Percentiles rank a stretch among this genome's conserved stretches.
Conservation (phyloP, 2,113 vertebrate species). For the Xenus cinereus region DNA sequence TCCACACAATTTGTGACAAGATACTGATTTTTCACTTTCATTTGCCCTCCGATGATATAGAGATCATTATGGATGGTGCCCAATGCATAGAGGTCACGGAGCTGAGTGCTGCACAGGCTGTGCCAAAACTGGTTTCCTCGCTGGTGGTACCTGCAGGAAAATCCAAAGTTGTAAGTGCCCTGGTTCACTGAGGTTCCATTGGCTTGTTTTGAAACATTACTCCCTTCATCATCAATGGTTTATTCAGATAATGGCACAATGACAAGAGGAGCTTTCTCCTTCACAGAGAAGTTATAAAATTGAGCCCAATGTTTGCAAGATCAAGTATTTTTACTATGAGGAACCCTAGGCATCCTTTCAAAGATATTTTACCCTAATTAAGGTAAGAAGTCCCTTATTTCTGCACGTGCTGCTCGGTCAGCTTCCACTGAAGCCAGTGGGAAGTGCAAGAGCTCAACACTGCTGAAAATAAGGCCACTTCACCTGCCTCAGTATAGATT, state of each 20-base stretch:
- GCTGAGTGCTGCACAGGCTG: conserved; percentile 83
- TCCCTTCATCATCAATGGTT: background rate
- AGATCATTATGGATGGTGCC: conserved; percentile 81
- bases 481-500: background rate
- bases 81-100: conserved; percentile 90
- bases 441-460: background rate
- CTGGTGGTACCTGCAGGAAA: conserved; percentile 83
- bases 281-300: background rate
- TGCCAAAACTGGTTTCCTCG: conserved; percentile 90
- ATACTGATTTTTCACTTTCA: conserved; percentile 92
- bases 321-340: background rate
- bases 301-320: background rate
- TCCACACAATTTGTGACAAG: conserved; percentile 91
- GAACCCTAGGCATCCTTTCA: background rate
- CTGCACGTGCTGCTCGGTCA: background rate
- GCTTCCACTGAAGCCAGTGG: background rate
- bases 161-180: background rate
- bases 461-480: background rate
- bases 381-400: background rate
- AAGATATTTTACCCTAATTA: background rate
- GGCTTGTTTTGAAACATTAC: background rate
- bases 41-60: conserved; percentile 92
- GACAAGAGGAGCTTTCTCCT: background rate
- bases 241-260: background rate
- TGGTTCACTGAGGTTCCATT: background rate